Conservation (phyloP, 1,140 invertebrate genomes). For the Drosophila leontia region DNA sequence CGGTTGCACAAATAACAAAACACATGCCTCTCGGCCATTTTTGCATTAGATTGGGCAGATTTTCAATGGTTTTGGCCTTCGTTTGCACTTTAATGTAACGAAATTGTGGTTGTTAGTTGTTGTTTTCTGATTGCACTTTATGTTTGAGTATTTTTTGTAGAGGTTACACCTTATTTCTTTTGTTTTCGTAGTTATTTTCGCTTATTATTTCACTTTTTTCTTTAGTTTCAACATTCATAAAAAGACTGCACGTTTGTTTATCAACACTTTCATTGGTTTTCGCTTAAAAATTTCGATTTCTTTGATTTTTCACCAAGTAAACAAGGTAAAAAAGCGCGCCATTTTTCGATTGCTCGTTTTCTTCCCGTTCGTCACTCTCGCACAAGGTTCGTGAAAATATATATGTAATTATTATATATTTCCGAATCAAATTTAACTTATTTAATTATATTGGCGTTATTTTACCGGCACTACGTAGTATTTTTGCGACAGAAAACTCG, state of each 20-base stretch:
- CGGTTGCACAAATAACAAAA: conserved; percentile 21
- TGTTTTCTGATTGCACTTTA: too few species aligned
- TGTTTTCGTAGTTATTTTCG: conserved; percentile 1
- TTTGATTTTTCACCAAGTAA: conserved; percentile 32
- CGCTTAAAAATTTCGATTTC: conserved; percentile 1
- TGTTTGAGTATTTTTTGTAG: not conserved
- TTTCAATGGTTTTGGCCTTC: conserved; percentile 18
- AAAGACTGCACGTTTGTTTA: not conserved
- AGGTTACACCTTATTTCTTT: not conserved
- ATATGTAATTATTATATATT: conserved; percentile 48
- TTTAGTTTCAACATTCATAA: not conserved
- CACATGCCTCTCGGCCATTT: conserved; percentile 26
- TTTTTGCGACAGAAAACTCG: conserved; percentile 30
- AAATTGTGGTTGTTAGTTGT: not conserved
- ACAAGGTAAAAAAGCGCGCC: conserved; percentile 48
- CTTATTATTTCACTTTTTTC: not conserved
- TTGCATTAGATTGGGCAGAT: conserved; percentile 3
- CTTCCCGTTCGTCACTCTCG: conserved; percentile 21
- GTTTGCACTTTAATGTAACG: conserved; percentile 35
- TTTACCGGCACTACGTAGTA: conserved; percentile 10
- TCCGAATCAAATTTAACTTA: not conserved
- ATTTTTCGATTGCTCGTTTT: conserved; percentile 47
- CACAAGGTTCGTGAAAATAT: conserved; percentile 38
- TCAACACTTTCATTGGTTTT: conserved; percentile 8
- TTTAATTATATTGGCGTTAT: not conserved